Evolutionary conservation across 2,888 invertebrate genomes (phyloP), one percentile per base, ranked within the genome.

Genomic region (Glaucopsyche alexis): DNA sequence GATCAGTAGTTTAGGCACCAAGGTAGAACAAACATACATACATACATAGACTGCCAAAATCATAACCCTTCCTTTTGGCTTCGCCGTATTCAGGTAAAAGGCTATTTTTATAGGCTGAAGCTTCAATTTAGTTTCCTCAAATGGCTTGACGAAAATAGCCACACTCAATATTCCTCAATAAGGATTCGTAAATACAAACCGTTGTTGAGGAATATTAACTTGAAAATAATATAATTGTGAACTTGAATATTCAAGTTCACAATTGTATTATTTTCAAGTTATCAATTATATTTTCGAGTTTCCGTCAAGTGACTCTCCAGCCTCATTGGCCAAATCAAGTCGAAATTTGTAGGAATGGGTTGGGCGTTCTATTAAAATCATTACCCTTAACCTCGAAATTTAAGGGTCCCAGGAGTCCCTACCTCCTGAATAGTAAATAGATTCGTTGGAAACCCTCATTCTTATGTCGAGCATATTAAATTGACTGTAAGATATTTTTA

Each of bases 301-400:
- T 29, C 13, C 7, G 60, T 60, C 60, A 9, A 60, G 60, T 19
- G 19, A 16, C 60, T 60, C 60, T 60, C 60, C 6, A 60, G 29
- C 7, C 11, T 47, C 11, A 47, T 47, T 60, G 60, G 13, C 60
- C 60, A 38, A 60, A 60, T 60, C 29, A 38, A 60, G 60, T 38
- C 14, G 14, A 38, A 60, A 13, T 38, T 38, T 29, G 60, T 29
- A 2, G 7, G 14, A 60, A 60, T 29, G 13, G 29, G 16, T 7
- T 55, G 52, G 60, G 29, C 60, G 60, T 60, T 55, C 55, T 55
- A 60, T 60, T 38, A 60, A 60, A 38, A 60, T 7, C 60, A 55
- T 19, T 60, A 38, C 29, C 60, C 60, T 60, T 14, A 38, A 14
- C 60, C 60, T 60, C 60, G 60, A 60, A 60, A 60, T 60, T 60